Evolutionary conservation across 2,888 invertebrate species (phyloP).

Genomic region (Papilio gigon): DNA sequence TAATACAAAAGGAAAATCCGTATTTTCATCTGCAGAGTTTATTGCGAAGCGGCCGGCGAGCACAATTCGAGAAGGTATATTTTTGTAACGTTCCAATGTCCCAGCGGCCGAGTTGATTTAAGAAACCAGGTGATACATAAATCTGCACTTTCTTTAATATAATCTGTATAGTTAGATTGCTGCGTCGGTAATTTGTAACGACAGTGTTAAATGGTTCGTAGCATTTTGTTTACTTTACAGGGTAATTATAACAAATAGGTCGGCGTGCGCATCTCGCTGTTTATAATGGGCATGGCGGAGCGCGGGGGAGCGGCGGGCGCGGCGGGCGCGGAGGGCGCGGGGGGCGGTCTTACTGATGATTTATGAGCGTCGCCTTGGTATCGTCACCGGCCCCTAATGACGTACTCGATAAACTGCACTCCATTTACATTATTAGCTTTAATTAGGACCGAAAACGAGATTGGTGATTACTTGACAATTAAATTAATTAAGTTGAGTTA

Average conservation of each 20-base stretch:
- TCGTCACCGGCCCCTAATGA: constrained; percentile 61
- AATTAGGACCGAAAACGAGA: constrained; percentile 18
- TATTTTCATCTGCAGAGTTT: constrained; percentile 27
- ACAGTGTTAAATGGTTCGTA: constrained; percentile 71
- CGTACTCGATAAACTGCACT: constrained; percentile 58
- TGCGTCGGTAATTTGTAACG: constrained; percentile 61
- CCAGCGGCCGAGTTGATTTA: constrained; percentile 52
- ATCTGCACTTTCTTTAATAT: constrained; percentile 55
- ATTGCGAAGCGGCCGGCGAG: constrained; percentile 28
- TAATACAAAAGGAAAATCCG: constrained; percentile 14
- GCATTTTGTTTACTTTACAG: constrained; percentile 67
- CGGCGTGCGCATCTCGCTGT: constrained; percentile 55
- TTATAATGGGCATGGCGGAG: constrained; percentile 55
- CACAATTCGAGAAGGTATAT: constrained; percentile 35
- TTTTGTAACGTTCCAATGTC: constrained; percentile 53
- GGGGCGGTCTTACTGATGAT: constrained; percentile 59
- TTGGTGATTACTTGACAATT: constrained; percentile 16
- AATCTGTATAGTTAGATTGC: constrained; percentile 47
- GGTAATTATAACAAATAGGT: constrained; percentile 70
- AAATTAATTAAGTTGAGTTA: constrained; percentile 1
- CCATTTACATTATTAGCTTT: constrained; percentile 60
- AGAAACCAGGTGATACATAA: constrained; percentile 60
- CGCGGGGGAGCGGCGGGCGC: constrained; percentile 47
- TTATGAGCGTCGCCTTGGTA: constrained; percentile 59
- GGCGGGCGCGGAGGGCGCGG: constrained; percentile 46